Evolutionary conservation across 2,888 invertebrate genomes (phyloP), one percentile per base, ranked within the genome.

Genomic region (Bellardia pandia): DNA sequence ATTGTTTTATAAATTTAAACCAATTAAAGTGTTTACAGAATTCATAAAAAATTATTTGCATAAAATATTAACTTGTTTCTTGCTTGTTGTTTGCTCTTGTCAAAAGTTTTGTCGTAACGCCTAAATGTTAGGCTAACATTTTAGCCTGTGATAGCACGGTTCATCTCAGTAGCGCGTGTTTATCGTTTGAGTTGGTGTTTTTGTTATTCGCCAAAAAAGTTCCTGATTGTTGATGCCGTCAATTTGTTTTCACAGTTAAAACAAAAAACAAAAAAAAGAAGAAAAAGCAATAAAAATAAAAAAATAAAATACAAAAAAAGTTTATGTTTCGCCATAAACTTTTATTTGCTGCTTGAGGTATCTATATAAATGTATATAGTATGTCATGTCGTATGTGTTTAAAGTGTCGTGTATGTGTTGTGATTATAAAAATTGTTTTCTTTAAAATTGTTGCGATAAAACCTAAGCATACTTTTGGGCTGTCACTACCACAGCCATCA

Each of bases 381-480:
- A 56, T 42, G 2, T 0, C 14, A 5, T 42, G 23, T 77, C 16
- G 13, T 8, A n/a, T 30, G n/a, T 64, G 40, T 9, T 0, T 14
- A 13, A 45, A 33, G 45, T 40, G 42, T 1, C n/a, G 68, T 58
- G 33, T 42, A n/a, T 77, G 68, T 58, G 7, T 68, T 42, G 16
- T 45, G 30, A 53, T 66, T 33, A 45, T 30, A 42, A 56, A 45
- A 68, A 66, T 13, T 23, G 14, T 45, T 42, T 66, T 23, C 4
- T 66, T 66, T 66, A 2, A 56, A n/a, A 64, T 48, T 16, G 0
- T 48, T 62, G n/a, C 11, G 16, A 66, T 66, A 66, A 77, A 53
- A 77, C 13, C 30, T 40, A 66, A 77, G 77, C 53, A 66, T 77
- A 77, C 53, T 40, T 66, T 56, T 66, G 30, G 56, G 66, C 48